Conservation (phyloP, 1,140 invertebrate genomes). For the Drosophila tsacasi region DNA sequence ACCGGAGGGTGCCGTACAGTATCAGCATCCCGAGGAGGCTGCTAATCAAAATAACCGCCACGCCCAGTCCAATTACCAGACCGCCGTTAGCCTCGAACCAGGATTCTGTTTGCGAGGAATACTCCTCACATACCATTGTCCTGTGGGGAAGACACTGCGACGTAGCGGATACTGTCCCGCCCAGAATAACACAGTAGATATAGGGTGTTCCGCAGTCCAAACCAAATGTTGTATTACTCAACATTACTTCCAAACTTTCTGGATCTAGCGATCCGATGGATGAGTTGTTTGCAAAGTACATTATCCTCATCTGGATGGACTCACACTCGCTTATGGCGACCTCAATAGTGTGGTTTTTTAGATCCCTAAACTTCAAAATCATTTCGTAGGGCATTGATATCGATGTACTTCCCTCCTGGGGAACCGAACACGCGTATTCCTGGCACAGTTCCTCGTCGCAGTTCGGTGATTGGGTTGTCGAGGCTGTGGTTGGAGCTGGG, state of each 20-base stretch:
- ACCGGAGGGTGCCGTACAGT: slow-evolving; percentile 45
- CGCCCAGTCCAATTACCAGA: slow-evolving; percentile 37
- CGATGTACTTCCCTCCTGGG: background rate
- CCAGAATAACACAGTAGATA: slow-evolving; percentile 43
- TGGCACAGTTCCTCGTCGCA: slow-evolving; percentile 2
- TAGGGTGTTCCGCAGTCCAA: slow-evolving; percentile 36
- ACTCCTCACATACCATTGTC: slow-evolving; percentile 21
- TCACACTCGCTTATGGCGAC: slow-evolving; percentile 25
- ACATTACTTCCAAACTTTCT: background rate
- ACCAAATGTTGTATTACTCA: background rate
- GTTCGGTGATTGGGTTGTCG: slow-evolving; percentile 2
- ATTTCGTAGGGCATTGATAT: slow-evolving; percentile 17
- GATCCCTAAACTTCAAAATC: slow-evolving; percentile 1
- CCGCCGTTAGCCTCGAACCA: slow-evolving; percentile 43
- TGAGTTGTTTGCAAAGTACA: slow-evolving; percentile 31
- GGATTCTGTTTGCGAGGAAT: background rate
- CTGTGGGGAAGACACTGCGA: slow-evolving; percentile 49
- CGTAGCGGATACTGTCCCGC: slow-evolving; percentile 8
- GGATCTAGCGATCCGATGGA: background rate
- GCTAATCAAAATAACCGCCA: slow-evolving; percentile 31
- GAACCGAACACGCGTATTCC: background rate
- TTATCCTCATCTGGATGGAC: slow-evolving; percentile 7
- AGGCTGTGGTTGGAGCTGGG: background rate
- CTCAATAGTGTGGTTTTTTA: background rate
- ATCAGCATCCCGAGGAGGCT: slow-evolving; percentile 41